A percentile compares a stretch with the other conserved stretches of the same genome.
phyloP scores from a whole-genome alignment of 37 sponge, comb jelly and placozoan genomes.

The Diacarnus erythraeanus region DNA sequence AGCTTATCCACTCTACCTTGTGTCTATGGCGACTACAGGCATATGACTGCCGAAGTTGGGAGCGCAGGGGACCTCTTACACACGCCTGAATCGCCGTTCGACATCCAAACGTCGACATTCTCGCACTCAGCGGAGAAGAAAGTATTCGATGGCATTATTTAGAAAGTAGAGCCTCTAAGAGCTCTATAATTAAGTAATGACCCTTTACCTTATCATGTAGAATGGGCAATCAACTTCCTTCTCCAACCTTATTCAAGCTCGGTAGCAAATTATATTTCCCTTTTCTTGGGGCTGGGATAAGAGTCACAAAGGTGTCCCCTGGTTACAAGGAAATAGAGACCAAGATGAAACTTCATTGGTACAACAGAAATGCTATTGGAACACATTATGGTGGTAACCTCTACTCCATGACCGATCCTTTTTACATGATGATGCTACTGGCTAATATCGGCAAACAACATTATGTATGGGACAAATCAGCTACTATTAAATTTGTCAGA shows the following conservation, averaged over 20 bases:
- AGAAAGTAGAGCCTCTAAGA: not conserved
- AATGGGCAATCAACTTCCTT: not conserved
- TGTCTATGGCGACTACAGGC: constrained; percentile 5
- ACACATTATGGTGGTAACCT: constrained; percentile 44
- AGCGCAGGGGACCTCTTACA: not conserved
- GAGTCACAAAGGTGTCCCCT: constrained; percentile 11
- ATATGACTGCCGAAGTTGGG: not conserved
- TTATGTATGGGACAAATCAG: constrained; percentile 36
- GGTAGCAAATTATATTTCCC: constrained; percentile 4
- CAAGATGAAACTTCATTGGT: constrained; percentile 11
- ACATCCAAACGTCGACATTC: not conserved
- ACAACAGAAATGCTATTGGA: constrained; percentile 25
- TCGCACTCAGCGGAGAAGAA: not conserved
- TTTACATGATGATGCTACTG: constrained; percentile 47
- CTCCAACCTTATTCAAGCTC: not conserved
- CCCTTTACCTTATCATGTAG: not conserved
- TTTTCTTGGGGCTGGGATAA: constrained; percentile 33
- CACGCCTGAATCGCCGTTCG: not conserved
- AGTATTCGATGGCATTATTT: no score
- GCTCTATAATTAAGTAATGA: no score
- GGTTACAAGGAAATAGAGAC: constrained; percentile 20
- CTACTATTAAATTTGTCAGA: constrained; percentile 10
- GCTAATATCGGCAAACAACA: constrained; percentile 15
- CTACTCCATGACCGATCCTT: constrained; percentile 50
- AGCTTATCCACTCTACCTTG: no score